Conservation (phyloP, 2,888 invertebrate genomes). For the Podabrus alpinus region DNA sequence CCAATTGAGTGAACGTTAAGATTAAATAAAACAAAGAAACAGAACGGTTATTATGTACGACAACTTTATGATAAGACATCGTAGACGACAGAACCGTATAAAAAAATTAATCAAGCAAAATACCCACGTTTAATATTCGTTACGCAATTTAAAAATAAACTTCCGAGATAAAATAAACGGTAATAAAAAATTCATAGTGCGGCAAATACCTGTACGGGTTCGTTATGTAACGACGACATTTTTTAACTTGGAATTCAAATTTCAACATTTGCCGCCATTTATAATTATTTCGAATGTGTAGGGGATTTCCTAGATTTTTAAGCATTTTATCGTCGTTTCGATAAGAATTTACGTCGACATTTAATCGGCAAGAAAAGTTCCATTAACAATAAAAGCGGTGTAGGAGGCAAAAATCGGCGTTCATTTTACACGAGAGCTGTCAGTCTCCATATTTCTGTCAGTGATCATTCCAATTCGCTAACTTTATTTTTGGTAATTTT, state of each 20-base stretch:
- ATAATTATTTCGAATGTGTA: neutral
- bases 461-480: constrained; percentile 38
- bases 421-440: constrained; percentile 10
- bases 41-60: too few species aligned
- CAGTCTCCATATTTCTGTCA: constrained; percentile 41
- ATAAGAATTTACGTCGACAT: neutral
- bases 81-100: neutral
- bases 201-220: neutral
- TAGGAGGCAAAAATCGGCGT: constrained; percentile 15
- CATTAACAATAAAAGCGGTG: neutral
- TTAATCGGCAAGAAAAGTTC: neutral
- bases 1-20: too few species aligned
- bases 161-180: neutral
- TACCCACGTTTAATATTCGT: neutral
- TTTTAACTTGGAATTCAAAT: neutral
- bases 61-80: neutral
- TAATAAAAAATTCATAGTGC: neutral
- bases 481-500: constrained; percentile 21
- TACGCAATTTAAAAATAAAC: neutral
- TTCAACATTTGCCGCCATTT: neutral
- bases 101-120: neutral
- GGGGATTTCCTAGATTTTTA: neutral
- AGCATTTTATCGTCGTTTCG: neutral
- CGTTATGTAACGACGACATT: neutral
- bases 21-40: too few species aligned